Evolutionary conservation across 2,797 vertebrate species (phyloP).

Genomic region (Anisognathus igniventris): DNA sequence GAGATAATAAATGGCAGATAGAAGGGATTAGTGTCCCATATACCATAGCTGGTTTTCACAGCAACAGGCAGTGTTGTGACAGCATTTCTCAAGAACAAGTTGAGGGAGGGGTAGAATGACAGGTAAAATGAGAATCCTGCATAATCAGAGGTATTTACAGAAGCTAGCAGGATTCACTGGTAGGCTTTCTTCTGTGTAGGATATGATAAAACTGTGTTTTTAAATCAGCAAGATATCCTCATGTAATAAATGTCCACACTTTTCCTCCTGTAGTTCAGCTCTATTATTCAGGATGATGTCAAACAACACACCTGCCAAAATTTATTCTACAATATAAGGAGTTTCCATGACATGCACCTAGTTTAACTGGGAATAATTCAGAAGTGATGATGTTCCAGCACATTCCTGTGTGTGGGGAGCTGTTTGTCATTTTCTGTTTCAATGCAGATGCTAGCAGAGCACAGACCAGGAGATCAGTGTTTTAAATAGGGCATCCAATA

Average conservation of each 20-base stretch:
- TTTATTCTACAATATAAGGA: not conserved
- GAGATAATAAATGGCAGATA: not conserved
- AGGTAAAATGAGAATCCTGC: not conserved
- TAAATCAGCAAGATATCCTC: not conserved
- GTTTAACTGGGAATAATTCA: not conserved
- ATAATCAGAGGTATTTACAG: not conserved
- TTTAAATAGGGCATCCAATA: not conserved
- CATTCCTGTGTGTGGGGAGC: not conserved
- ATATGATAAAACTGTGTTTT: not conserved
- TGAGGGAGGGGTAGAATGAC: not conserved
- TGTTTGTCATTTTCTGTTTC: not conserved
- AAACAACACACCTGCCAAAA: not conserved
- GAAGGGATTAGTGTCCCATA: not conserved
- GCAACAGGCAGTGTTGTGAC: not conserved
- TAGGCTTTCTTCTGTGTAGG: not conserved
- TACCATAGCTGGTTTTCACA: not conserved
- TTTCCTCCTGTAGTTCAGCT: not conserved
- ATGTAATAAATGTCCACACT: not conserved
- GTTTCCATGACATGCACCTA: not conserved
- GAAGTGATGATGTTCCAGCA: not conserved
- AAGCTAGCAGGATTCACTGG: not conserved
- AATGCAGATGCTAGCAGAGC: not conserved
- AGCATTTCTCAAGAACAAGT: not conserved
- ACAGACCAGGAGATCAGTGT: not conserved
- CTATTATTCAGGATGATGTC: not conserved